Evolutionary conservation across 2,888 invertebrate species (phyloP).

Genomic region (Tetrapedia diversipes): DNA sequence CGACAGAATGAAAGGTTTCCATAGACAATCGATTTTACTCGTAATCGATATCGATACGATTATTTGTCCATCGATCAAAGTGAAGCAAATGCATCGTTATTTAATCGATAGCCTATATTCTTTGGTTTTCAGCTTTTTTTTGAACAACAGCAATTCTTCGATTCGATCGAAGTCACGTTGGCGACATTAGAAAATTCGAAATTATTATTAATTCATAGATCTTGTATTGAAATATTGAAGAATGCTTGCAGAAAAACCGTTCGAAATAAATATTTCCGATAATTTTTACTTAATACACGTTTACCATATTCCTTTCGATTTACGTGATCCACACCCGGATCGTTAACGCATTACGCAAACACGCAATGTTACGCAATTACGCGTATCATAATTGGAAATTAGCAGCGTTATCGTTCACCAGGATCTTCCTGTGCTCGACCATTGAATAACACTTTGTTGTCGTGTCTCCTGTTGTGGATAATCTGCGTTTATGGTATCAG

Average conservation of each 20-base stretch:
- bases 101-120: background rate
- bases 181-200: background rate
- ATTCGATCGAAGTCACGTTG: background rate
- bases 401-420: conserved; percentile 9
- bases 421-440: conserved; percentile 11
- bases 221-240: no score
- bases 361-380: conserved; percentile 11
- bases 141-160: background rate
- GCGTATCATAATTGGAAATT: conserved; percentile 30
- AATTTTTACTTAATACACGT: no score
- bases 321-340: conserved; percentile 3
- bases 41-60: conserved; percentile 3
- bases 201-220: no score
- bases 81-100: no score
- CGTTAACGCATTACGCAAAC: conserved; percentile 28
- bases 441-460: conserved; percentile 8
- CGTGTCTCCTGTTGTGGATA: background rate
- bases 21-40: background rate
- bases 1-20: background rate
- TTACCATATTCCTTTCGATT: conserved; percentile 2
- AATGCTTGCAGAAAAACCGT: no score
- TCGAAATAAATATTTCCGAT: no score
- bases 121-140: background rate
- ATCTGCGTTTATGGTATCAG: background rate
- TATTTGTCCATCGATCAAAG: background rate